Evolutionary conservation across 1,140 invertebrate genomes (phyloP), one percentile per base, ranked within the genome.

Genomic region (Archegozetes longisetosus): DNA sequence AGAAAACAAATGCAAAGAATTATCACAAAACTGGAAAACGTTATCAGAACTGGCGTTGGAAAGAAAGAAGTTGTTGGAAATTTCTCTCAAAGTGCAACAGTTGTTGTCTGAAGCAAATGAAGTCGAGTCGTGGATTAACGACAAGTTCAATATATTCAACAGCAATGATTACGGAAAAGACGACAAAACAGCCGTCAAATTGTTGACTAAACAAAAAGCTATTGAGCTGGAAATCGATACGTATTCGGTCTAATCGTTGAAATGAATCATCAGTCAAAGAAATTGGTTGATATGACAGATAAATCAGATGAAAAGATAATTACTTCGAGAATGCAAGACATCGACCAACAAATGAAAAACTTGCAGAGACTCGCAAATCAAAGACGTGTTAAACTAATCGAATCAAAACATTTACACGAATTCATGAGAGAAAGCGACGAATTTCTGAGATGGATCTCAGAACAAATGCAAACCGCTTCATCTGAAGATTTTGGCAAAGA

Each of bases 401-500:
- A 92, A 70, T 90, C 86, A 32, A 82, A 95, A 68, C 86, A 86
- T 70, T 68, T 89, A 61, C 91, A 94, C 70, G 90, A 94, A 68
- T 98, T 94, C 71, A 82, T 94, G 68, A 74, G 84, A 0, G 94
- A 98, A 72, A 85, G 83, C 61, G 79, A 83, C 55, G 91, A 97
- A 68, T 77, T 97, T 56, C 88, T 95, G 68, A 80, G 83, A 65
- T 98, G 92, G 91, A 94, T 98, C 29, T 82, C 83, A 62, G 90
- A 96, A 69, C 89, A 97, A 70, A 82, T 90, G 71, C 83, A 86
- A 64, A 82, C 83, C 0, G 92, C 91, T 6, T 82, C 82, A 2
- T 89, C 85, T 32, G 92, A 98, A 69, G 94, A 98, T 71, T 97
- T 92, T 72, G 93, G 93, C 6, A 86, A 90, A 70, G 93, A 98